phyloP scores from a whole-genome alignment of 2,113 vertebrate species.

The Ictalurus furcatus region DNA sequence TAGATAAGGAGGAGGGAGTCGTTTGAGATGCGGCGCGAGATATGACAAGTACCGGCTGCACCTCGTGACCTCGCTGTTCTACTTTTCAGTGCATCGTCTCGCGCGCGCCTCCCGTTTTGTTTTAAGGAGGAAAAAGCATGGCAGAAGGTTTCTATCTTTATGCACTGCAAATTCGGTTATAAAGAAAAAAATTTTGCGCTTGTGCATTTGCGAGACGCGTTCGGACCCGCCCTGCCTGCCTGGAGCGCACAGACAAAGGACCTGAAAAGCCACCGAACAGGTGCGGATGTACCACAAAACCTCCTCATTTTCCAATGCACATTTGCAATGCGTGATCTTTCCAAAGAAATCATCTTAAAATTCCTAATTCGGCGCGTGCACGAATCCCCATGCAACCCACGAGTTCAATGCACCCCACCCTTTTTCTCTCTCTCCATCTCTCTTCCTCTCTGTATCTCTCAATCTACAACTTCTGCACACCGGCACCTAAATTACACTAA shows the following conservation, averaged over 20 bases:
- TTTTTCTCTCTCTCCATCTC: constrained; percentile 39
- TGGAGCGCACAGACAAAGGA: neutral
- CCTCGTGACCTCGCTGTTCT: constrained; percentile 35
- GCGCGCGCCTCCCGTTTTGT: neutral
- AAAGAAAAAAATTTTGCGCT: neutral
- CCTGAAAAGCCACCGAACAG: neutral
- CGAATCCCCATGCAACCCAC: constrained; percentile 37
- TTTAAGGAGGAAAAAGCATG: neutral
- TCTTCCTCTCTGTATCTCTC: neutral
- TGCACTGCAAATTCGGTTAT: neutral
- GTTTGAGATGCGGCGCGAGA: constrained; percentile 13
- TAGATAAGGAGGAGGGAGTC: neutral
- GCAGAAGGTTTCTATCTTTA: neutral
- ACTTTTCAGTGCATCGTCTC: constrained; percentile 32
- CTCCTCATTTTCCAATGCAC: neutral
- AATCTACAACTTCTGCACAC: constrained; percentile 40
- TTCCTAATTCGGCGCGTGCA: neutral
- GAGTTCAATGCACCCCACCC: constrained; percentile 53
- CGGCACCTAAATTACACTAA: constrained; percentile 20
- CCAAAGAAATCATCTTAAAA: neutral
- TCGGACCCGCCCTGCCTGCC: constrained; percentile 18
- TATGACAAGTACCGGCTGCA: constrained; percentile 28
- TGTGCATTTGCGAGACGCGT: neutral
- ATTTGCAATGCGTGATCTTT: neutral
- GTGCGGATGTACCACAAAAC: neutral